These are phyloP conservation scores for Paradoxurus hermaphroditus DNA, from an alignment of 2,113 vertebrate species.

Conservation along the genomic window DNA sequence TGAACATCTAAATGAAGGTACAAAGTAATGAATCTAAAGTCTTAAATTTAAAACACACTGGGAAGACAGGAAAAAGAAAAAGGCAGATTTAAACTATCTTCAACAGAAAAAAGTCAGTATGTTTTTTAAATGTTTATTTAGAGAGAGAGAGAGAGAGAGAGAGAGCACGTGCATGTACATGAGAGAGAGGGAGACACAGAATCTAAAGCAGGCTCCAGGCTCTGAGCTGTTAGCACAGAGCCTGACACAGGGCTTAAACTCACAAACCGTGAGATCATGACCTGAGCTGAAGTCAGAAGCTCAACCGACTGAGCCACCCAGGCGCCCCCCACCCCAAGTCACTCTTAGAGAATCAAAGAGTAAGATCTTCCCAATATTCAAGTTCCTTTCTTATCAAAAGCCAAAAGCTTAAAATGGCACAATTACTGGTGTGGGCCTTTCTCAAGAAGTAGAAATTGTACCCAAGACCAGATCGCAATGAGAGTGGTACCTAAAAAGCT, in stretches of 20 bases:
- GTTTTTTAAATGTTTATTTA: too few relatives aligned
- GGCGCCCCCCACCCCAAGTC: background rate
- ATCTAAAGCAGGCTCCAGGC: too few relatives aligned
- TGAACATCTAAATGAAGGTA: background rate
- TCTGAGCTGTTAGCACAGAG: too few relatives aligned
- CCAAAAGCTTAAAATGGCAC: background rate
- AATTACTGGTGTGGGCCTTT: background rate
- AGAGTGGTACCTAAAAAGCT: background rate
- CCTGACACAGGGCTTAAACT: too few relatives aligned
- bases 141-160: too few relatives aligned
- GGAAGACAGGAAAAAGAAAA: background rate
- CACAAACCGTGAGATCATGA: too few relatives aligned
- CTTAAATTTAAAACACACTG: background rate
- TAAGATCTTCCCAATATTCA: background rate
- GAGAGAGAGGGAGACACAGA: too few relatives aligned
- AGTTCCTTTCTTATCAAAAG: conserved; percentile 5
- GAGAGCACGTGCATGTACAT: too few relatives aligned
- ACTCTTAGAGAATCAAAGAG: conserved; percentile 11
- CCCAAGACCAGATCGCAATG: background rate
- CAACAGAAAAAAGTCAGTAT: background rate
- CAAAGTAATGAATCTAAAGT: background rate
- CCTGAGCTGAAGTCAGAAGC: too few relatives aligned
- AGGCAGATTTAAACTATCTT: background rate
- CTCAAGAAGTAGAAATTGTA: background rate
- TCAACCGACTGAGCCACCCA: too few relatives aligned